Conservation (phyloP, 2,113 vertebrate species). For the Echinops telfairi region DNA sequence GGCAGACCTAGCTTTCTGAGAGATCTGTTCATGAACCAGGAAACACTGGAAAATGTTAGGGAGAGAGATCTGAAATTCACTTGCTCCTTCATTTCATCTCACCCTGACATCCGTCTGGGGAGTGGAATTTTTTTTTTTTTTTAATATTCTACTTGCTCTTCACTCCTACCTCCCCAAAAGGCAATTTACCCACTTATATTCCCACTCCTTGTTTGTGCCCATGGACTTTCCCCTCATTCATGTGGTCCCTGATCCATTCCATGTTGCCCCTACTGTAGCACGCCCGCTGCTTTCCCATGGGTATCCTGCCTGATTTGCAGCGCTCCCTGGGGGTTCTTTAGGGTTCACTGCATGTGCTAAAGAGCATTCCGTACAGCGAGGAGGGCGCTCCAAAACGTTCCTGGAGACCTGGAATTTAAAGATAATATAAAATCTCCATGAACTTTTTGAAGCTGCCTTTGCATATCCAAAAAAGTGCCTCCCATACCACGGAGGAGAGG, state of each 20-base stretch:
- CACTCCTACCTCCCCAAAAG: slow-evolving; percentile 34
- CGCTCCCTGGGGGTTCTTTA: background rate
- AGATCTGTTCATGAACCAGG: slow-evolving; percentile 20
- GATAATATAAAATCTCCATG: no score
- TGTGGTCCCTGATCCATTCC: background rate
- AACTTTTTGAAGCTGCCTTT: no score
- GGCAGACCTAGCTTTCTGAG: background rate
- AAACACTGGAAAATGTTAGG: slow-evolving; percentile 4
- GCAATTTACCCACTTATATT: background rate
- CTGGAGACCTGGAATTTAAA: no score
- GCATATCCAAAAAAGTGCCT: background rate
- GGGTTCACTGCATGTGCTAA: slow-evolving; percentile 8
- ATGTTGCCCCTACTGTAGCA: background rate
- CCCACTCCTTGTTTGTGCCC: background rate
- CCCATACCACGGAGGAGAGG: background rate
- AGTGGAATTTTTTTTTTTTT: background rate
- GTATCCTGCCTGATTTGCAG: background rate
- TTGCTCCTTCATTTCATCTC: slow-evolving; percentile 4
- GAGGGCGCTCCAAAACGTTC: no score
- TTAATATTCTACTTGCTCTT: background rate
- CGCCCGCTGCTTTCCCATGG: background rate
- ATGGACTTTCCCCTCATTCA: background rate
- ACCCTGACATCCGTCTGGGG: background rate
- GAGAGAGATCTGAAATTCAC: slow-evolving; percentile 8
- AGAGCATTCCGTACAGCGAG: background rate